phyloP scores from a whole-genome alignment of 2,113 vertebrate species.

The Numida meleagris region DNA sequence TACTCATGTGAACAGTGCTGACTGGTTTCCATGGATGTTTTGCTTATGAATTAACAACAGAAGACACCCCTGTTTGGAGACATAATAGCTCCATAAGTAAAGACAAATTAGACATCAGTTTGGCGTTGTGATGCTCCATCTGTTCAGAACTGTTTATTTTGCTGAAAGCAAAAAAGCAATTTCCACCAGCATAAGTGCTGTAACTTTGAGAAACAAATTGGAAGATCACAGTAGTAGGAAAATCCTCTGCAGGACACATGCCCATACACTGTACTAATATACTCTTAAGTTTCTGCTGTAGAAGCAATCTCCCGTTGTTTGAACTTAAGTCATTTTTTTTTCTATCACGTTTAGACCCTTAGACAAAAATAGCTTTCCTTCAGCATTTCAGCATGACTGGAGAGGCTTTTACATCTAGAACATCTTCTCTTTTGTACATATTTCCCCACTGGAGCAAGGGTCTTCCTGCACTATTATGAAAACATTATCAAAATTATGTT shows the following conservation, averaged over 20 bases:
- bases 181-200: not conserved
- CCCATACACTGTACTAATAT: not conserved
- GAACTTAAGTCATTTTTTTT: not conserved
- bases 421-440: not conserved
- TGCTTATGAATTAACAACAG: not conserved
- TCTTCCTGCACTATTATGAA: not conserved
- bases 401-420: not conserved
- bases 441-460: not conserved
- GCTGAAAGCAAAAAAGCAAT: not conserved
- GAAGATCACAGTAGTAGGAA: not conserved
- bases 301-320: not conserved
- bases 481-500: not conserved
- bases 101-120: not conserved
- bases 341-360: not conserved
- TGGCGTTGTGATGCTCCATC: slow-evolving; percentile 6
- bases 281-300: not conserved
- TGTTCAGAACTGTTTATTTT: slow-evolving; percentile 36
- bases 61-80: not conserved
- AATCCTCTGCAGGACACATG: not conserved
- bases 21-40: not conserved
- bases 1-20: not conserved
- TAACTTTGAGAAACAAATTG: not conserved
- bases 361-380: not conserved
- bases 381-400: not conserved
- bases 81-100: not conserved